A percentile compares a stretch with the other conserved stretches of the same genome.
These are phyloP conservation scores for Acrossocheilus wenchowensis DNA, from an alignment of 2,797 vertebrate genomes.

Conservation along the genomic window DNA sequence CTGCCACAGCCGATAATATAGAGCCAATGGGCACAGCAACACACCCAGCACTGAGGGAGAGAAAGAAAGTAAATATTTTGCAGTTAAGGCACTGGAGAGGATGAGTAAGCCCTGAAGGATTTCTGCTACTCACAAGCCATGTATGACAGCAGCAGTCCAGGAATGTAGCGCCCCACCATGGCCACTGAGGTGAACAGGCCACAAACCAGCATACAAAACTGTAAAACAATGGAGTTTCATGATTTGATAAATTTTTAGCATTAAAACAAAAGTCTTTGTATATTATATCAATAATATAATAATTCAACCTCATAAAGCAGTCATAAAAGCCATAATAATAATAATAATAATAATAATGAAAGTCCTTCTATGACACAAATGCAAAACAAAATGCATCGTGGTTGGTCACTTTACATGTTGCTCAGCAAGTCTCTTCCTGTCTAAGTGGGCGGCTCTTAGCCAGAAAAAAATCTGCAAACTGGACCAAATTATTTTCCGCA, in stretches of 20 bases:
- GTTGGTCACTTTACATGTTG: conserved; percentile 5
- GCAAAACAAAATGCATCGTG: background rate
- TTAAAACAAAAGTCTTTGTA: background rate
- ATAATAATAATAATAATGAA: too few relatives aligned
- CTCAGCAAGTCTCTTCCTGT: background rate
- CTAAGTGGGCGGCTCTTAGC: background rate
- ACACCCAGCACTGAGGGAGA: conserved; percentile 78
- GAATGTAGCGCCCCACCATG: conserved; percentile 86
- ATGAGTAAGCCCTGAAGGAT: background rate
- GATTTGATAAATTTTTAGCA: background rate
- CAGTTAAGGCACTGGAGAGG: background rate
- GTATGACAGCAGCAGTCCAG: conserved; percentile 91
- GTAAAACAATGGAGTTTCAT: conserved; percentile 43
- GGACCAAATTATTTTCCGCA: background rate
- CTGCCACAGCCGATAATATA: conserved; percentile 86
- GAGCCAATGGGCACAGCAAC: conserved; percentile 87
- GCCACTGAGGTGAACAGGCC: conserved; percentile 87
- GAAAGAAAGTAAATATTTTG: conserved; percentile 12
- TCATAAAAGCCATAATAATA: background rate
- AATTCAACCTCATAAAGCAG: background rate
- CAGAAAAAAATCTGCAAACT: background rate
- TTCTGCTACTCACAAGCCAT: conserved; percentile 84
- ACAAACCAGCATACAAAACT: conserved; percentile 94
- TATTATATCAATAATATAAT: background rate
- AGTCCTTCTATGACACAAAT: background rate